phyloP scores from a whole-genome alignment of 2,888 invertebrate species.

The Volucella inanis region DNA sequence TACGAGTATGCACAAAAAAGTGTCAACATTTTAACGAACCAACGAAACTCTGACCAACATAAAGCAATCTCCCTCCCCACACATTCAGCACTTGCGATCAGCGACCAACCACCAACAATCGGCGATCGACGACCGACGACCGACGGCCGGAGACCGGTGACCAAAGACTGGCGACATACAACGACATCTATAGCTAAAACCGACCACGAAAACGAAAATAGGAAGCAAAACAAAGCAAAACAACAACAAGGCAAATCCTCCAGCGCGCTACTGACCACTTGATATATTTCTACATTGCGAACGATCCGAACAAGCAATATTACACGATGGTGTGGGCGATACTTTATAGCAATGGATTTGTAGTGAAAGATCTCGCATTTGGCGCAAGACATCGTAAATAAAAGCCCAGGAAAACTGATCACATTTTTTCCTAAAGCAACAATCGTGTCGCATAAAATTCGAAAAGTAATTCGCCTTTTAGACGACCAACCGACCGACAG shows the following conservation, averaged over 20 bases:
- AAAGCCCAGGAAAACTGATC: conserved; percentile 73
- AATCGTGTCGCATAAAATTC: conserved; percentile 75
- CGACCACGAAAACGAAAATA: conserved; percentile 73
- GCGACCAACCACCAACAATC: conserved; percentile 23
- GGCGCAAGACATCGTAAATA: conserved; percentile 74
- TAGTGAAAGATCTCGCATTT: conserved; percentile 73
- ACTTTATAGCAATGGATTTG: conserved; percentile 75
- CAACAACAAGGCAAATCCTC: conserved; percentile 72
- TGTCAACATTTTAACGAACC: conserved; percentile 75
- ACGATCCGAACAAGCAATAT: conserved; percentile 75
- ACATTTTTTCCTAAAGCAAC: conserved; percentile 69
- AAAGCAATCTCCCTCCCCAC: conserved; percentile 72
- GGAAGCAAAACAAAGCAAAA: conserved; percentile 71
- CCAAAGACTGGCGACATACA: conserved; percentile 43
- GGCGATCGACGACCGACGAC: conserved; percentile 33
- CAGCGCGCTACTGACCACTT: conserved; percentile 76
- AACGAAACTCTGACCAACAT: conserved; percentile 66
- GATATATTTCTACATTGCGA: conserved; percentile 76
- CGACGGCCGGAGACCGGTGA: conserved; percentile 10
- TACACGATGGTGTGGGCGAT: conserved; percentile 76
- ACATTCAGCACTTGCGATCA: conserved; percentile 27
- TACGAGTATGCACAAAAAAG: conserved; percentile 63
- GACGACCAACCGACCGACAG: background rate
- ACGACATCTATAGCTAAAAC: conserved; percentile 46
- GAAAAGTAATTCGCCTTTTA: conserved; percentile 58